Evolutionary conservation across 23 tunicate species (phyloP).

Genomic region (Aplidium turbinatum): DNA sequence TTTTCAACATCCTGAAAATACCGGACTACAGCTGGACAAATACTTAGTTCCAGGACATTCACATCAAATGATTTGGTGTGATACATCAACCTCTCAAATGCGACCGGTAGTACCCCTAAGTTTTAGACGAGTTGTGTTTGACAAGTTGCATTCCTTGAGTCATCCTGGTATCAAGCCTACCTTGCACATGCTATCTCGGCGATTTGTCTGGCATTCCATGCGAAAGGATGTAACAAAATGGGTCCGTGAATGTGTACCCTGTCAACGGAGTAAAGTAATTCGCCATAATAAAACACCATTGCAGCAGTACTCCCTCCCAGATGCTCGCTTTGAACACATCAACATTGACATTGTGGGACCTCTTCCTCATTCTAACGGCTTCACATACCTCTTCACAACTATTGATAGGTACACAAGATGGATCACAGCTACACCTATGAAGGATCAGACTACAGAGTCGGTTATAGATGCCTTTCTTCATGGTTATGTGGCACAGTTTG

Average conservation of each 20-base stretch:
- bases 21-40: neutral
- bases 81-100: neutral
- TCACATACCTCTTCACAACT: neutral
- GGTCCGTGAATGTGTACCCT: neutral
- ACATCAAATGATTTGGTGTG: neutral
- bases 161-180: slow-evolving; percentile 8
- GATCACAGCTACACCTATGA: neutral
- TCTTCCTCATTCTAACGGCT: slow-evolving; percentile 7
- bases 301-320: neutral
- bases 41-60: neutral
- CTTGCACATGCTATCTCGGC: neutral
- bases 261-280: slow-evolving; percentile 5
- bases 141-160: neutral
- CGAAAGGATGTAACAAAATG: neutral
- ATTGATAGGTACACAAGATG: slow-evolving; percentile 17
- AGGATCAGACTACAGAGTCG: neutral
- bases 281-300: slow-evolving; percentile 19
- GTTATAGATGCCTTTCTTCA: neutral
- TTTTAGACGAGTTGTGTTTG: neutral
- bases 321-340: neutral
- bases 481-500: neutral
- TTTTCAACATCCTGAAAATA: neutral
- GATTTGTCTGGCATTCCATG: slow-evolving; percentile 6
- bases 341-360: slow-evolving; percentile 20
- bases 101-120: slow-evolving; percentile 12